Evolutionary conservation across 2,113 vertebrate genomes (phyloP), one percentile per base, ranked within the genome.

Genomic region (Dissostichus mawsoni): DNA sequence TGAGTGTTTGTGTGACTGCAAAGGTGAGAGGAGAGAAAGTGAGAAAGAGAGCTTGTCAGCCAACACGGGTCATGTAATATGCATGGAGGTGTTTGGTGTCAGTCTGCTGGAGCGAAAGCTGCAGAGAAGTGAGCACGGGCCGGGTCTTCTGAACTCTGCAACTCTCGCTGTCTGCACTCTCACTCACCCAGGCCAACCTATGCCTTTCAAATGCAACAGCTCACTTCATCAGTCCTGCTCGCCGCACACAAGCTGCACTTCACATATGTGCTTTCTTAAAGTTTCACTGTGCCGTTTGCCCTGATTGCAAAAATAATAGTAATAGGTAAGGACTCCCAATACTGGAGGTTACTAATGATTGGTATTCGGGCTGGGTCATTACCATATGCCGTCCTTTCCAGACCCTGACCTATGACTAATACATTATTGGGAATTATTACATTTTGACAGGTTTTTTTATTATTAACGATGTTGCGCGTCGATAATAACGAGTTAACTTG

Each of bases 61-160:
- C 80, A 90, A 77, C 87, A 84, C 58, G 23, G 83, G 79, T 89
- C 87, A 94, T 92, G 90, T 92, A 91, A 90, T 90, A 93, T 93
- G 87, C 92, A 93, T 90, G 75, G 88, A 76, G 92, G 90, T 86
- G 85, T 84, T 84, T 74, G 73, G 89, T 90, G 93, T 92, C 89
- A 88, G 91, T 89, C 85, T 90, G 83, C 84, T 83, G 58, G 82
- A 89, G 89, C 81, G 81, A 89, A 84, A 78, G 69, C 78, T 78
- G 78, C 78, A 85, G 88, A 86, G 71, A 83, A 61, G 85, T 69
- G 71, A 75, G 85, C 75, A 64, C 71, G 84, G 84, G 81, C 75
- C 16, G 74, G 79, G 58, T 82, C 85, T 87, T 85, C 62, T 87
- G 82, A 88, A 88, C 85, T 84, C 56, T 79, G 84, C 74, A 81